Base-by-base conservation (phyloP, 1,140 invertebrate species). In the Bombus pascuorum region DNA sequence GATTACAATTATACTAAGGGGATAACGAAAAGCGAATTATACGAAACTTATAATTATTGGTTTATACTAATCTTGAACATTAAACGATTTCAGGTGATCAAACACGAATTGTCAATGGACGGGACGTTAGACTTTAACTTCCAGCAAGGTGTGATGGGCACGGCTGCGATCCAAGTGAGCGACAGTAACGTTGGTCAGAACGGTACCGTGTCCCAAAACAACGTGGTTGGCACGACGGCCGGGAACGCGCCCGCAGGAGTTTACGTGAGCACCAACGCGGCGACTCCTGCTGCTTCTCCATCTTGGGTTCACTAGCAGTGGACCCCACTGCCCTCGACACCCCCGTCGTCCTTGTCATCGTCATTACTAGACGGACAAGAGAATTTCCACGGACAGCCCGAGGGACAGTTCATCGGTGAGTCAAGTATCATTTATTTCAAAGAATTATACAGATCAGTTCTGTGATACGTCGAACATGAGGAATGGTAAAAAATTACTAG, bases 71-170 rank as follows among this genome's bases (percentile, higher is more conserved):
- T 47, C 5, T 47, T 47, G 47, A 47, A 5, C 18, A 53, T 53
- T 53, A 18, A 53, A 39, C 62, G 9, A 74, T 93, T 87, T 62
- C 93, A 97, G 97, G 96, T 99, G 78, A 98, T 99, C 91, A 98
- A 98, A 89, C 98, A 99, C 94, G 99, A 99, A 95, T 96, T 99
- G 80, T 97, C 97, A 93, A 97, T 99, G 95, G 98, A 98, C 89
- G 98, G 98, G n/a, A 97, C 97, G 86, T 95, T 99, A 92, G 98
- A 99, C 95, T 99, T 99, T 94, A 99, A 99, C 94, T 99, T 99
- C 95, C 95, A 92, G 73, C 94, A 95, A 72, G 90, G 94, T 74
- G 92, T 93, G 86, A 94, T 93, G 93, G 92, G 93, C 59, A 90
- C 92, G 0, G 84, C 91, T 18, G 86, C 87, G 44, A 90, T 90